Conservation (phyloP, 2,888 invertebrate species). For the Globia sparganii region DNA sequence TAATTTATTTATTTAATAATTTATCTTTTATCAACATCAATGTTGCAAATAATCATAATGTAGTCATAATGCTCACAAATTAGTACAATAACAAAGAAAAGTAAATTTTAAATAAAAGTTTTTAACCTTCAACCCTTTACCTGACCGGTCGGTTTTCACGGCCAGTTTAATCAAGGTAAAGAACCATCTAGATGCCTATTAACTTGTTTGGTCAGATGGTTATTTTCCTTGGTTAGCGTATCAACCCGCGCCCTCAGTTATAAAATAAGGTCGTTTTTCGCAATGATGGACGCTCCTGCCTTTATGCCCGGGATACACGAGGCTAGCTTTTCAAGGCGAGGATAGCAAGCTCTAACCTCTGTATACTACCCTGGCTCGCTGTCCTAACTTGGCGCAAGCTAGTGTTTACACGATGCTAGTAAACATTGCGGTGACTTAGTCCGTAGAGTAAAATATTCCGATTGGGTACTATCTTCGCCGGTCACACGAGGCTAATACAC, state of each 20-base stretch:
- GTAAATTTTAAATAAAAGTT: neutral
- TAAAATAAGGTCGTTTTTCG: neutral
- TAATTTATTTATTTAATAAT: too few species aligned
- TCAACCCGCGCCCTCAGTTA: neutral
- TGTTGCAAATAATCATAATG: neutral
- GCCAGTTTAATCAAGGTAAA: slow-evolving; percentile 20
- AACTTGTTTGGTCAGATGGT: slow-evolving; percentile 7
- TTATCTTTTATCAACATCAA: neutral
- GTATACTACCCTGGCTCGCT: neutral
- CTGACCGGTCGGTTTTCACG: neutral
- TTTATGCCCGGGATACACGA: neutral
- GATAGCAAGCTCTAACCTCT: neutral
- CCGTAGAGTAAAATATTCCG: neutral
- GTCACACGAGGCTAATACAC: neutral
- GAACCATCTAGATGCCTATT: too few species aligned
- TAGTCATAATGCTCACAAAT: neutral
- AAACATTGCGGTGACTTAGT: neutral
- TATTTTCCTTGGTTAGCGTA: neutral
- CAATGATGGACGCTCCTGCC: neutral
- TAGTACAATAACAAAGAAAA: neutral
- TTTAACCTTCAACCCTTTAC: neutral
- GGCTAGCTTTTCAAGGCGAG: neutral
- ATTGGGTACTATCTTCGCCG: neutral
- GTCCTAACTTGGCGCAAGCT: neutral
- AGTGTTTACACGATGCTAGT: neutral